A percentile compares a stretch with the other conserved stretches of the same genome.
Conservation (phyloP, 2,113 vertebrate species). For the Gasterosteus aculeatus region DNA sequence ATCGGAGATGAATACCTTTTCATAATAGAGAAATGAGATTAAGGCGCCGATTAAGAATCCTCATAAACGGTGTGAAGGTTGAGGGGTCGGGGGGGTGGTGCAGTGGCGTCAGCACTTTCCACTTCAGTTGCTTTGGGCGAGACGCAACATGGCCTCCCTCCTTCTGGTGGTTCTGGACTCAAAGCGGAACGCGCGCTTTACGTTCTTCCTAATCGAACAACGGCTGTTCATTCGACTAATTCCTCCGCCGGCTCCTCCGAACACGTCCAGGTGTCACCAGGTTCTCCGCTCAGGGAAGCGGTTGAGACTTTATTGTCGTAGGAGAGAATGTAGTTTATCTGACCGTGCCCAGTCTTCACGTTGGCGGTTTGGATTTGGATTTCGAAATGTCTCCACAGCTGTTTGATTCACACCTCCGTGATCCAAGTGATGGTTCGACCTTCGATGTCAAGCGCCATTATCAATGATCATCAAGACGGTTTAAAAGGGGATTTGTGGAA, state of each 20-base stretch:
- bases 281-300: slow-evolving; percentile 39
- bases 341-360: too few relatives aligned
- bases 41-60: slow-evolving; percentile 19
- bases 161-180: slow-evolving; percentile 12
- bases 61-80: slow-evolving; percentile 2
- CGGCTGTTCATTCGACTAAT: slow-evolving; percentile 69
- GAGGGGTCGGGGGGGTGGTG: background rate
- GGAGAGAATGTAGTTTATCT: background rate
- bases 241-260: slow-evolving; percentile 58
- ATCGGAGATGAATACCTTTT: slow-evolving; percentile 36
- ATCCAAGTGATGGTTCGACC: background rate
- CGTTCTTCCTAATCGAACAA: slow-evolving; percentile 38
- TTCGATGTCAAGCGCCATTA: background rate
- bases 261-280: slow-evolving; percentile 54
- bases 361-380: background rate
- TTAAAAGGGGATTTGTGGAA: background rate
- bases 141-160: slow-evolving; percentile 30
- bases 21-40: slow-evolving; percentile 31
- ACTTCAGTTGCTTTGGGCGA: slow-evolving; percentile 27
- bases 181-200: slow-evolving; percentile 25
- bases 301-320: slow-evolving; percentile 38
- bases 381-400: background rate
- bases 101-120: slow-evolving; percentile 25
- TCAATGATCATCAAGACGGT: background rate
- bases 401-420: background rate